Base-by-base conservation (phyloP, 2,888 invertebrate genomes). In the Microplitis deprimator region DNA sequence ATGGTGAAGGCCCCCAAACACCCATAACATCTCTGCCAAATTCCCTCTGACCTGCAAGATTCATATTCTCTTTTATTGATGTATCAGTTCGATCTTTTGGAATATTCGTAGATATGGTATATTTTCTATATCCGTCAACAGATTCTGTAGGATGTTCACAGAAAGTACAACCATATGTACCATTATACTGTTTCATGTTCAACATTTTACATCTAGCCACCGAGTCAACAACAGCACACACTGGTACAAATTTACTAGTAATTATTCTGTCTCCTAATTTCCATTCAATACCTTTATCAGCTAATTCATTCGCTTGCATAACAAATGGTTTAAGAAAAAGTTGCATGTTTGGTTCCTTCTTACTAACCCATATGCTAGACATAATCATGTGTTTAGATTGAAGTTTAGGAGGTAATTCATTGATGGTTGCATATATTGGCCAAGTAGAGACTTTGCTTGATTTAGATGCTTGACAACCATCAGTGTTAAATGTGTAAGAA, bases 381-480 rank as follows among this genome's bases (percentile, higher is more conserved):
- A 59, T 59, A 8, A 59, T 10, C 8, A 59, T 59, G 1, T 59
- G 59, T 59, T 59, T 59, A 59, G 13, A 8, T 59, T 13, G 8
- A 10, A 59, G 59, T 59, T 59, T 2, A 59, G 59, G 59, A 2
- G 59, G 59, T 59, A 59, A 13, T 59, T 59, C 59, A 59, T 59
- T 8, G 13, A 59, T 59, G 10, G 0, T 59, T 10, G 59, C 59
- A 2, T 59, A 59, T 10, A 59, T 59, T 59, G 59, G 59, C 59
- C 59, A 59, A 10, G 59, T 13, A 59, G 59, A 59, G 10, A 13
- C 13, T 13, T 59, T 59, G 13, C 59, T 59, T 59, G 59, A 59
- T 59, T 59, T 59, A 59, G 59, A 59, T 59, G 59, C 59, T 59
- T 59, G 59, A 59, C 59, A 59, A 13, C 59, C 59, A 59, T 59